Evolutionary conservation across 2,888 invertebrate species (phyloP), one percentile per base, ranked within the genome.

Genomic region (Ectemnius continuus): DNA sequence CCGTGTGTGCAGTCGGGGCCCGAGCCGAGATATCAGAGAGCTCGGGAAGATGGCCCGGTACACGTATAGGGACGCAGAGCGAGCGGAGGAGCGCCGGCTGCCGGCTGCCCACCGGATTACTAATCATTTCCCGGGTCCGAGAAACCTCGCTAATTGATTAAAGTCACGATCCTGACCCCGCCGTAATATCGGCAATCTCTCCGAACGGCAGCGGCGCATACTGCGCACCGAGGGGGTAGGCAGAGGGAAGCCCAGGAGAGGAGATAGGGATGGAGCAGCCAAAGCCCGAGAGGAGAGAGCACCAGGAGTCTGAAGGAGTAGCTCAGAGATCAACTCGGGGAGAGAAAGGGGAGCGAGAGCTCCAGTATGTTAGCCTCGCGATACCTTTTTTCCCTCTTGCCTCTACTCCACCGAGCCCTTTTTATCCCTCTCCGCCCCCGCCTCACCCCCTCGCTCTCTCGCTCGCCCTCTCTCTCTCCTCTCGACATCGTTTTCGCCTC

Each of bases 131-230:
- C 89, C 88, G 88, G 87, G 87, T 86, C 86, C 86, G 86, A 88
- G 89, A 88, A 89, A 89, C 88, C 88, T 82, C 87, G 88, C 89
- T 90, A 90, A 90, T 90, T 90, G 89, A 90, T 90, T 90, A 89
- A 87, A 90, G 89, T 90, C 89, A 90, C 89, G 89, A 90, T 89
- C 85, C 86, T 86, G 86, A 87, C 88, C 88, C 87, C 81, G 81
- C 79, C 71, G 88, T 87, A 88, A 88, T 88, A 87, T 88, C 88
- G 88, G 84, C 87, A 87, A 88, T 88, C 88, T 88, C 86, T 84
- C 80, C 69, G 36, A 36, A 36, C 36, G 36, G 36, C 63, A 13
- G 52, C 28, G 80, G 82, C 75, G 76, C 72, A 69, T 67, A 74
- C 66, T 70, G 81, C 73, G 73, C 23, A 23, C 67, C 69, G 73